Conservation (phyloP, 2,888 invertebrate species). For the Imbricaverruca yamaguchii region DNA sequence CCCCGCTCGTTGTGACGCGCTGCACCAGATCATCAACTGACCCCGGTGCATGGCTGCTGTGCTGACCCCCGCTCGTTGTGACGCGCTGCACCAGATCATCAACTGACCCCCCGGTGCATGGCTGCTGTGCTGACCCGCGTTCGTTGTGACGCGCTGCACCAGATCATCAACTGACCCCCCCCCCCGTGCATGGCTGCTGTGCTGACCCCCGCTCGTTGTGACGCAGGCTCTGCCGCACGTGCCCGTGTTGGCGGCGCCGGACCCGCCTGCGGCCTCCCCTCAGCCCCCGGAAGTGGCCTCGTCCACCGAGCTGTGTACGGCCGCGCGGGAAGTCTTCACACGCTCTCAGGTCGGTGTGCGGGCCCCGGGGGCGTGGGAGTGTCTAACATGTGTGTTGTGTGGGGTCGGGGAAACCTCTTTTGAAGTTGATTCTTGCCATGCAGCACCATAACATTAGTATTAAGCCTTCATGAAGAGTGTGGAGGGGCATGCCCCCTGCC, state of each 20-base stretch:
- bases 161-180: not conserved
- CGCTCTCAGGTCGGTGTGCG: not conserved
- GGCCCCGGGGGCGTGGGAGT: not conserved
- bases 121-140: too few species aligned
- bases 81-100: too few species aligned
- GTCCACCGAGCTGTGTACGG: not conserved
- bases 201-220: not conserved
- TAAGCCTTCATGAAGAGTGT: too few species aligned
- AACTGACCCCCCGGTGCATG: too few species aligned
- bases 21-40: not conserved
- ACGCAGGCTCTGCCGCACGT: not conserved
- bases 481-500: too few species aligned
- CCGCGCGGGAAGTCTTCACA: not conserved
- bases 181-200: not conserved
- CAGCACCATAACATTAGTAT: too few species aligned
- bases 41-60: not conserved
- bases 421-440: too few species aligned
- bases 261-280: not conserved
- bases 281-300: not conserved
- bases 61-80: not conserved
- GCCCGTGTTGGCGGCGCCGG: not conserved
- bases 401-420: too few species aligned
- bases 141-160: not conserved
- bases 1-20: not conserved
- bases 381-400: too few species aligned